Base-by-base conservation (phyloP, 2,888 invertebrate species). In the Callinectes sapidus region DNA sequence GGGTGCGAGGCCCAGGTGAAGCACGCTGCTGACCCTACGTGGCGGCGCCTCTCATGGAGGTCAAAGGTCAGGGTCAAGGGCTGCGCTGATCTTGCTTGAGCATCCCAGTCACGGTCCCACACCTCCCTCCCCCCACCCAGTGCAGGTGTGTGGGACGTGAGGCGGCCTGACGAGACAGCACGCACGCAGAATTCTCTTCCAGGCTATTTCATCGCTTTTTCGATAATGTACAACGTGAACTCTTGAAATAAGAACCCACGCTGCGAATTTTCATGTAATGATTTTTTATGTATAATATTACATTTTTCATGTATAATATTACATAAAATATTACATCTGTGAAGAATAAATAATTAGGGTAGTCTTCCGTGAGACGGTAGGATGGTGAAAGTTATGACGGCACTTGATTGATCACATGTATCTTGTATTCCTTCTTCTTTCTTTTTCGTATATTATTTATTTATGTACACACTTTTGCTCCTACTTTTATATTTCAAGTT, bases 61-160 rank as follows among this genome's bases (percentile, higher is more conserved):
- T 81, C 81, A 81, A 16, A 16, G 81, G 35, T 35, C 81, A 35
- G 81, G 81, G 81, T 81, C 35, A 81, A 35, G 81, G 81, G 81
- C 32, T 81, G 32, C 32, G 23, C 81, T 16, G 81, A 32, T 35
- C 81, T 81, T 32, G 81, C 81, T 81, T 81, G 14, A 81, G 8
- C 32, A 81, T 81, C 32, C 81, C 32, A 81, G 35, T 16, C 81
- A 81, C 81, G 81, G 81, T 14, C 81, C 81, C 10, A 28, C 81
- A 81, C 81, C 81, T 81, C 32, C 32, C 35, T 10, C 35, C 81
- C 81, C 81, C 14, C 32, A 0, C 2, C 81, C 81, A 3, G 14
- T n/a, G 81, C 81, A 81, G 81, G 81, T 81, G 81, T 35, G 81
- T 81, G 81, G 81, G 81, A 81, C 81, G 81, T 81, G 81, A 81